Evolutionary conservation across 2,888 invertebrate genomes (phyloP).

Genomic region (Megamerina dolium): DNA sequence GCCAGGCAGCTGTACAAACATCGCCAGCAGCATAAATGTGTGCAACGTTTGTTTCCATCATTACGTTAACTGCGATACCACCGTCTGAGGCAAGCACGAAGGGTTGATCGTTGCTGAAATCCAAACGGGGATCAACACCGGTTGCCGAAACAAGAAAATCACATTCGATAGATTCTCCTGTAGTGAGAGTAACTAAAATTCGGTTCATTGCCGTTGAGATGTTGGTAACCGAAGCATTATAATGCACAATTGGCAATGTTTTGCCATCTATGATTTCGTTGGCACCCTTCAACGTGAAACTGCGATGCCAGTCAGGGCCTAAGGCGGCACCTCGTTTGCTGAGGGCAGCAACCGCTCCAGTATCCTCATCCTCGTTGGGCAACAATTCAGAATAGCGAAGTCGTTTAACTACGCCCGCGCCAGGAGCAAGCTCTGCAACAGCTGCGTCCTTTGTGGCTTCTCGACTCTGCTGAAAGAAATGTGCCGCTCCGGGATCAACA

Average conservation of each 20-base stretch:
- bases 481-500: slow-evolving; percentile 91
- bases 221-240: slow-evolving; percentile 54
- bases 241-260: slow-evolving; percentile 54
- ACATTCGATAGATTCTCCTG: slow-evolving; percentile 63
- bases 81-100: slow-evolving; percentile 61
- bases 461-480: slow-evolving; percentile 67
- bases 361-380: slow-evolving; percentile 19
- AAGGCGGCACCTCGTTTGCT: slow-evolving; percentile 75
- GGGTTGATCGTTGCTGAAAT: slow-evolving; percentile 51
- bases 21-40: slow-evolving; percentile 95
- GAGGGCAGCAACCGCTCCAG: too few relatives aligned
- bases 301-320: slow-evolving; percentile 93
- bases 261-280: not conserved
- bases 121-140: slow-evolving; percentile 72
- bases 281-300: slow-evolving; percentile 52
- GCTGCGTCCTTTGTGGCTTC: not conserved
- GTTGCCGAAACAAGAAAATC: slow-evolving; percentile 95
- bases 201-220: slow-evolving; percentile 53
- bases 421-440: not conserved
- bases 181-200: slow-evolving; percentile 66
- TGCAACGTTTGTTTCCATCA: slow-evolving; percentile 71
- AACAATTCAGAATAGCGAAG: slow-evolving; percentile 60
- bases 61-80: slow-evolving; percentile 80
- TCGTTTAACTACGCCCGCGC: slow-evolving; percentile 53
- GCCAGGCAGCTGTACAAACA: slow-evolving; percentile 81